These are phyloP conservation scores for Chloroceryle inda DNA, from an alignment of 2,797 vertebrate species.

Conservation along the genomic window DNA sequence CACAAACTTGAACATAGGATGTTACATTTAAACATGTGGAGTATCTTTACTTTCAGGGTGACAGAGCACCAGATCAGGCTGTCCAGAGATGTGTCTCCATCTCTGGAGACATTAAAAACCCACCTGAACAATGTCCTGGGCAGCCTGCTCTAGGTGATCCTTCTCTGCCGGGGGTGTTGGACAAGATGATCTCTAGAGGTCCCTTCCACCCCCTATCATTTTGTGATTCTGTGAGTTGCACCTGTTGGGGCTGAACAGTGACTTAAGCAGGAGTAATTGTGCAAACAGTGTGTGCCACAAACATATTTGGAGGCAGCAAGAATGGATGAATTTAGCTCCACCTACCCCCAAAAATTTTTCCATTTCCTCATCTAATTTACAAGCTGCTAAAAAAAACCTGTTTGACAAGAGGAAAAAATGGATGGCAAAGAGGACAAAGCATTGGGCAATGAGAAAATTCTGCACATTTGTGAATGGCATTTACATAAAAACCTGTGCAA, in stretches of 20 bases:
- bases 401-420: background rate
- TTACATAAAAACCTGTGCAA: background rate
- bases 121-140: too few relatives aligned
- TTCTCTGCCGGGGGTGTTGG: too few relatives aligned
- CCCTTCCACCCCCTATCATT: too few relatives aligned
- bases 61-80: too few relatives aligned
- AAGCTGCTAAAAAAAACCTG: background rate
- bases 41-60: too few relatives aligned
- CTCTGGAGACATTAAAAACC: too few relatives aligned
- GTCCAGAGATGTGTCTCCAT: too few relatives aligned
- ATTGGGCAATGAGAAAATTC: background rate
- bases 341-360: background rate
- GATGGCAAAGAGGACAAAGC: background rate
- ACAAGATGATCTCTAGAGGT: too few relatives aligned
- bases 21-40: too few relatives aligned
- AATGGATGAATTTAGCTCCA: background rate
- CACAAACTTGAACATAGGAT: too few relatives aligned
- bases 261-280: background rate
- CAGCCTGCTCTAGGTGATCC: too few relatives aligned
- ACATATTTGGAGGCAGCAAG: background rate
- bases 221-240: too few relatives aligned
- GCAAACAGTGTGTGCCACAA: background rate
- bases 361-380: background rate
- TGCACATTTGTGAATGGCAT: background rate
- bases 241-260: background rate